Evolutionary conservation across 2,797 vertebrate genomes (phyloP).

Genomic region (Centropyge bicolor): DNA sequence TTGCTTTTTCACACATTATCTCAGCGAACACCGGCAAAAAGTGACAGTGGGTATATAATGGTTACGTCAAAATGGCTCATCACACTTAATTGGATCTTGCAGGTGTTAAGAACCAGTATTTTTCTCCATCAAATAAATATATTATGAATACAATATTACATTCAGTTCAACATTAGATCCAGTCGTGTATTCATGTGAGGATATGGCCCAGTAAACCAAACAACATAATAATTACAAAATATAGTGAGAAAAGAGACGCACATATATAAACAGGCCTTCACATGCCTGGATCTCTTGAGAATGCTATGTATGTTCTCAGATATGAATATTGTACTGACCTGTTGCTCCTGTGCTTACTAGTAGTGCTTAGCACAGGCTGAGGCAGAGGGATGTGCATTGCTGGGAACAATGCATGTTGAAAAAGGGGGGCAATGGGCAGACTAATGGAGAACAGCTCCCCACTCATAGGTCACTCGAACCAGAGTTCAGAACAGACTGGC

Average conservation of each 20-base stretch:
- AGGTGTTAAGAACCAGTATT: slow-evolving; percentile 44
- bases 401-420: slow-evolving; percentile 32
- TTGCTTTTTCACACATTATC: slow-evolving; percentile 50
- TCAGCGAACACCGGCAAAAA: slow-evolving; percentile 37
- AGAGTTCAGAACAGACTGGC: slow-evolving; percentile 35
- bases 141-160: slow-evolving; percentile 21
- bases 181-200: slow-evolving; percentile 2
- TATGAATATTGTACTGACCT: slow-evolving; percentile 28
- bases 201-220: slow-evolving; percentile 1
- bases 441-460: slow-evolving; percentile 26
- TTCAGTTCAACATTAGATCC: slow-evolving; percentile 24
- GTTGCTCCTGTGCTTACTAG: slow-evolving; percentile 18
- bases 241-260: background rate
- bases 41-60: slow-evolving; percentile 35
- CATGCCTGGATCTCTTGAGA: slow-evolving; percentile 26
- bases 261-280: background rate
- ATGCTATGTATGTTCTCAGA: slow-evolving; percentile 23
- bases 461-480: slow-evolving; percentile 18
- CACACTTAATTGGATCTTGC: slow-evolving; percentile 47
- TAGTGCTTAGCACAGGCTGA: slow-evolving; percentile 10
- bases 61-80: slow-evolving; percentile 28
- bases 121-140: slow-evolving; percentile 19
- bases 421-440: slow-evolving; percentile 19
- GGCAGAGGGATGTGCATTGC: slow-evolving; percentile 23
- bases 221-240: background rate